phyloP scores from a whole-genome alignment of 2,797 vertebrate species.

The Poecilia gillii region DNA sequence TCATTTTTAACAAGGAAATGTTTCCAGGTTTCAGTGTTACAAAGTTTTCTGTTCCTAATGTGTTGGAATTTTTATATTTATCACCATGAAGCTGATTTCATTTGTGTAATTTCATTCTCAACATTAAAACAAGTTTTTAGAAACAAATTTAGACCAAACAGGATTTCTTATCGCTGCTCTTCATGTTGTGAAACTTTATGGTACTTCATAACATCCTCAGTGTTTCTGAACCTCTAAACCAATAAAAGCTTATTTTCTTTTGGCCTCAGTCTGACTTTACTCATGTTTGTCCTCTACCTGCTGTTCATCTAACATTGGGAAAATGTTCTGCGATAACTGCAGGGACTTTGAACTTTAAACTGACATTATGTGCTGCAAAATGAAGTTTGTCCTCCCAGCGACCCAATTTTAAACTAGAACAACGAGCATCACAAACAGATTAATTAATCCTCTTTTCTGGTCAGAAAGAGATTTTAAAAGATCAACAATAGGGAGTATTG shows the following conservation, averaged over 20 bases:
- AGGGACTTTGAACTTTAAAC: slow-evolving; percentile 19
- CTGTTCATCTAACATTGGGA: background rate
- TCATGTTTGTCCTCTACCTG: background rate
- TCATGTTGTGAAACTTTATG: background rate
- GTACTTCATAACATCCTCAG: background rate
- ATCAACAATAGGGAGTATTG: background rate
- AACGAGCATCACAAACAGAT: slow-evolving; percentile 10
- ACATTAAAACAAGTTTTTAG: background rate
- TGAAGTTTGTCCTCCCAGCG: background rate
- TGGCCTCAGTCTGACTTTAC: background rate
- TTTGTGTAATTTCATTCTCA: background rate
- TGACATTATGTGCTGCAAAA: background rate
- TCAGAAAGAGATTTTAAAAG: background rate
- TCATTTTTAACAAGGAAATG: background rate
- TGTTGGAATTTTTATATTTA: background rate
- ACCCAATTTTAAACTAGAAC: background rate
- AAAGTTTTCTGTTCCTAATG: background rate
- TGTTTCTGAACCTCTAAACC: background rate
- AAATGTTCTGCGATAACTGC: background rate
- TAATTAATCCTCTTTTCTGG: background rate
- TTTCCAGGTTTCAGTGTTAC: background rate
- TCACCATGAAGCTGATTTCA: background rate
- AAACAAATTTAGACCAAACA: background rate
- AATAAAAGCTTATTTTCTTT: background rate
- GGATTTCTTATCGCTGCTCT: background rate